These are phyloP conservation scores for Pachycephala philippinensis DNA, from an alignment of 2,113 vertebrate genomes.

Conservation along the genomic window DNA sequence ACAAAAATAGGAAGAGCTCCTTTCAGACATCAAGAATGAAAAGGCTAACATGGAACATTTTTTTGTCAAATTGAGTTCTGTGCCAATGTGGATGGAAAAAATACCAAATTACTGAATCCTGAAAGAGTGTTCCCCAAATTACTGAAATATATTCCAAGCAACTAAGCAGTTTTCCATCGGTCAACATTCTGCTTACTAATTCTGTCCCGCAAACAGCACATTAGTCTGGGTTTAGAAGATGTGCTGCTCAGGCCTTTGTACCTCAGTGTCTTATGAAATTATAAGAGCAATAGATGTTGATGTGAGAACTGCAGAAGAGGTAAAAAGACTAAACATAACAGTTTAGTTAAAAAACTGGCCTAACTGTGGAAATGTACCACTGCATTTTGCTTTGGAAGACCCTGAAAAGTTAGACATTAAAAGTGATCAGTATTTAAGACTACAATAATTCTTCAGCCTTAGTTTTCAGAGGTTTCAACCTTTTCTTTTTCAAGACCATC, in stretches of 20 bases:
- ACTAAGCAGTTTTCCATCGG: not conserved
- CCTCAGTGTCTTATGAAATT: not conserved
- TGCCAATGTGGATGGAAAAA: not conserved
- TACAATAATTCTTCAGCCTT: not conserved
- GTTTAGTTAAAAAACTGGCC: not conserved
- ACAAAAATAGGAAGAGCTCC: not conserved
- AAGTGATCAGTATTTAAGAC: not conserved
- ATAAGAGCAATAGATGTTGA: not conserved
- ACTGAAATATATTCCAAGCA: not conserved
- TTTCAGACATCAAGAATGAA: not conserved
- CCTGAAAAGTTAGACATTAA: not conserved
- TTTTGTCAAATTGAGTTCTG: not conserved
- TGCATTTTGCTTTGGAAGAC: not conserved
- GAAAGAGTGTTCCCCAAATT: not conserved
- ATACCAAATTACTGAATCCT: not conserved
- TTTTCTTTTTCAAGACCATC: not conserved
- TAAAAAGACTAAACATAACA: not conserved
- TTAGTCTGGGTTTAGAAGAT: not conserved
- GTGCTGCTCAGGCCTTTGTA: not conserved
- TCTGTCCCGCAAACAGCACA: not conserved
- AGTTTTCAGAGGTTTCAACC: not conserved
- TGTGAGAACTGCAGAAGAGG: not conserved
- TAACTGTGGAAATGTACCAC: not conserved
- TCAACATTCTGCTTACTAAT: not conserved
- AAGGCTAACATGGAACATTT: not conserved